Base-by-base conservation (phyloP, 2,113 vertebrate genomes). In the Mustela lutreola region DNA sequence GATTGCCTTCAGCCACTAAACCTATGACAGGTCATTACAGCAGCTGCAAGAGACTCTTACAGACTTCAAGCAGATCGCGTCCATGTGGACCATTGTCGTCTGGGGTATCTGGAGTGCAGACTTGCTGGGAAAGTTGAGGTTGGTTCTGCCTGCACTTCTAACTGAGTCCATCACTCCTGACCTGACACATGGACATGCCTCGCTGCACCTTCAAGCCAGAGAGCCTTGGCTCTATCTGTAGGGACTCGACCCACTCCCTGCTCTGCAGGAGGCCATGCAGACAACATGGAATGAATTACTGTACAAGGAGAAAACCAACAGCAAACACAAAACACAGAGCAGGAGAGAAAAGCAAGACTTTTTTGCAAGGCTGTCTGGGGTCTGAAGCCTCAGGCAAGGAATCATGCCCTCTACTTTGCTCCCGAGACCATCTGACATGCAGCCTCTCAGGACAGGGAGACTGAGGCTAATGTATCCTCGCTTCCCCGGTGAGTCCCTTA, bases 351-450 rank as follows among this genome's bases (percentile, higher is more conserved):
- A 31, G 48, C 31, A 24, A 11, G 12, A 26, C 6, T 5, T 22
- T 5, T 22, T 6, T 33, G 71, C n/a, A 18, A 4, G 6, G 21
- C 7, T 78, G 45, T n/a, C 5, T 33, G 0, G 15, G 21, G 36
- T 19, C 2, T 12, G 5, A 56, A 58, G 36, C 11, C 36, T 36
- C 75, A 1, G 9, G 28, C 18, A 42, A 45, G 7, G 50, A 45
- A 10, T 1, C 22, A 26, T 3, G 3, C n/a, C 24, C 1, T 58
- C 26, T 9, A 16, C 21, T 14, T 15, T 2, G 50, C 2, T 0
- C 42, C 26, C 4, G 1, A 0, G 0, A 15, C 33, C 26, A 4
- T 21, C n/a, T 2, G 7, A 22, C 42, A 26, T 0, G 7, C 14
- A 2, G 28, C 58, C 10, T 18, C 18, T 5, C 24, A 14, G 0